Percentiles rank a stretch among this genome's conserved stretches.
Conservation (phyloP, 2,113 vertebrate genomes). For the Antennarius striatus region DNA sequence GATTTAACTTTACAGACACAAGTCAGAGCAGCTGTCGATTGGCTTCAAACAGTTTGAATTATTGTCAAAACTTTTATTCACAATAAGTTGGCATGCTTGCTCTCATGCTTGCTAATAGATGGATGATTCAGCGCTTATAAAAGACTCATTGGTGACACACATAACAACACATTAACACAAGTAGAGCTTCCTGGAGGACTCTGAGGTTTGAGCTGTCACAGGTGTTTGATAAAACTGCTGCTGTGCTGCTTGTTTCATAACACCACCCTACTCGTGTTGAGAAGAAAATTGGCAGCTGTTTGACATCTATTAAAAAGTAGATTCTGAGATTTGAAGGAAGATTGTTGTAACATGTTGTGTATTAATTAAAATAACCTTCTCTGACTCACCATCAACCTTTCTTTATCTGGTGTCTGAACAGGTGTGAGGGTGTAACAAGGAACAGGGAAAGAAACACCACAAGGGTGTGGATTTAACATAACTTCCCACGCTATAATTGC, state of each 20-base stretch:
- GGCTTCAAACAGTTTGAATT: slow-evolving; percentile 58
- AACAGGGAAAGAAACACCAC: slow-evolving; percentile 30
- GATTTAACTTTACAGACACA: slow-evolving; percentile 67
- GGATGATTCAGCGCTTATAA: slow-evolving; percentile 64
- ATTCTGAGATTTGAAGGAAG: slow-evolving; percentile 55
- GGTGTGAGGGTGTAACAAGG: slow-evolving; percentile 65
- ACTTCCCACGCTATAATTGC: slow-evolving; percentile 61
- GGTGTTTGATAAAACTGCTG: slow-evolving; percentile 64
- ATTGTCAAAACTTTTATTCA: slow-evolving; percentile 49
- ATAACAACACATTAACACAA: slow-evolving; percentile 55
- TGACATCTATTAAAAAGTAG: slow-evolving; percentile 61
- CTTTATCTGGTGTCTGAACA: slow-evolving; percentile 60
- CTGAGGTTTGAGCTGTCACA: slow-evolving; percentile 61
- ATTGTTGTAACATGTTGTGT: slow-evolving; percentile 70
- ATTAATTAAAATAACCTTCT: slow-evolving; percentile 74
- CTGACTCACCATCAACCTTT: slow-evolving; percentile 68
- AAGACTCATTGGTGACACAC: slow-evolving; percentile 61
- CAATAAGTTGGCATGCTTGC: slow-evolving; percentile 51
- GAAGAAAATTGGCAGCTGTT: slow-evolving; percentile 63
- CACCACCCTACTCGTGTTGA: slow-evolving; percentile 60
- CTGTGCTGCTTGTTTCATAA: slow-evolving; percentile 69
- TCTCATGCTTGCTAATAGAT: slow-evolving; percentile 53
- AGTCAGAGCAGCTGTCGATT: slow-evolving; percentile 63
- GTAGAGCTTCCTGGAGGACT: slow-evolving; percentile 58
- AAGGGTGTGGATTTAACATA: slow-evolving; percentile 44